phyloP scores from a whole-genome alignment of 2,113 vertebrate genomes.

The Neogobius melanostomus region DNA sequence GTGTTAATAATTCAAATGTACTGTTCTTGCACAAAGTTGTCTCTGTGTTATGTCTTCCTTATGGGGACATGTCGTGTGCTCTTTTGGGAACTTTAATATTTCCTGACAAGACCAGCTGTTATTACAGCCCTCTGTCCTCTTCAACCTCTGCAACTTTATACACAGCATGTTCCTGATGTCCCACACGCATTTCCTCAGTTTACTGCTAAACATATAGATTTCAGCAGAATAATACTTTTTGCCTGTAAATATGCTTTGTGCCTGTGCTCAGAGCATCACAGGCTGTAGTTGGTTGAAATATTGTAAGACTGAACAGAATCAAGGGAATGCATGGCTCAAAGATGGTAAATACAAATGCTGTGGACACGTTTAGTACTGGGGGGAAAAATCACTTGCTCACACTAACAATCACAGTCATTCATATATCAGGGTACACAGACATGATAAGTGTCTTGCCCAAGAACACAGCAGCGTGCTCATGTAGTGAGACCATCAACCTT shows the following conservation, averaged over 20 bases:
- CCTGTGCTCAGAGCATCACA: neutral
- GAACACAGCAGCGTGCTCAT: neutral
- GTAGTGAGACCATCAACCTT: neutral
- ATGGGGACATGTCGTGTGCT: slow-evolving; percentile 20
- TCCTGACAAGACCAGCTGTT: slow-evolving; percentile 14
- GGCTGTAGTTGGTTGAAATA: too few species aligned
- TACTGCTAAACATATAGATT: slow-evolving; percentile 2
- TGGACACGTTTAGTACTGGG: too few species aligned
- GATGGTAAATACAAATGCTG: too few species aligned
- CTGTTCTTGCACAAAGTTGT: slow-evolving; percentile 32
- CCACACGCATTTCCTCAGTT: slow-evolving; percentile 27
- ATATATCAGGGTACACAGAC: neutral
- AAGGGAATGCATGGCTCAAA: too few species aligned
- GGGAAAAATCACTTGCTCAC: too few species aligned
- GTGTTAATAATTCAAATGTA: neutral
- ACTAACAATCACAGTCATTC: too few species aligned
- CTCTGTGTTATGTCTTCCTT: slow-evolving; percentile 39
- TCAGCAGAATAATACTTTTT: neutral
- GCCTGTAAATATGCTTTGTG: neutral
- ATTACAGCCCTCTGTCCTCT: slow-evolving; percentile 14
- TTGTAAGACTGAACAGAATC: too few species aligned
- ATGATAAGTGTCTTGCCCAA: neutral
- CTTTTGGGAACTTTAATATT: slow-evolving; percentile 7
- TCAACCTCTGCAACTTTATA: slow-evolving; percentile 11
- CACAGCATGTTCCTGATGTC: slow-evolving; percentile 20